phyloP scores from a whole-genome alignment of 2,888 invertebrate genomes.

The Homarus gammarus region DNA sequence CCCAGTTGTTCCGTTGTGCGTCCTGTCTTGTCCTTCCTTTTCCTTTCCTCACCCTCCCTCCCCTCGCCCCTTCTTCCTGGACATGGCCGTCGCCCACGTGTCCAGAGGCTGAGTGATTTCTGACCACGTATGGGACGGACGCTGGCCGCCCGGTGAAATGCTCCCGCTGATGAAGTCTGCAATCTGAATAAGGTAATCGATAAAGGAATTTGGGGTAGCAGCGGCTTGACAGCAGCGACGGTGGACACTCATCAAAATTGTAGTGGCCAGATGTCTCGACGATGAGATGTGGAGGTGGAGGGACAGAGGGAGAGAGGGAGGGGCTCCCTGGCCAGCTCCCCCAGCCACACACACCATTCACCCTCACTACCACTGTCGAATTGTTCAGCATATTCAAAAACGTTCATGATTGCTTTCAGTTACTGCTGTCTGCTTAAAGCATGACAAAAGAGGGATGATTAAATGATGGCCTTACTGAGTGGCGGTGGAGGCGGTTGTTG shows the following conservation, averaged over 20 bases:
- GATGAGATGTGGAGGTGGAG: conserved; percentile 43
- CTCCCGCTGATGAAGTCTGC: conserved; percentile 61
- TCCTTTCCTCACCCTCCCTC: background rate
- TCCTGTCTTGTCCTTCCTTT: background rate
- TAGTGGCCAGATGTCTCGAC: conserved; percentile 60
- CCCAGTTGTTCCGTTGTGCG: no score
- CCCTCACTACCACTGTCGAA: no score
- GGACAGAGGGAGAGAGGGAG: conserved; percentile 1
- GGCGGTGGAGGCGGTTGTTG: conserved; percentile 13
- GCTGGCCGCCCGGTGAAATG: conserved; percentile 32
- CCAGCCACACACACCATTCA: no score
- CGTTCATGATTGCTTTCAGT: no score
- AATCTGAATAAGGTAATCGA: conserved; percentile 70
- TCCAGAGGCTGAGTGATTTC: conserved; percentile 53
- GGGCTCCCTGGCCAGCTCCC: no score
- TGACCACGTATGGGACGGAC: conserved; percentile 34
- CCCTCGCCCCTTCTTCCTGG: background rate
- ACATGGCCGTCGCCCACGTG: conserved; percentile 6
- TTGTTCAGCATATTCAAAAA: no score
- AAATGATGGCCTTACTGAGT: no score
- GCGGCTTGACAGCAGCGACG: conserved; percentile 55
- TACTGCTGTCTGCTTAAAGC: no score
- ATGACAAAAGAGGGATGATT: no score
- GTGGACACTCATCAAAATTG: conserved; percentile 71
- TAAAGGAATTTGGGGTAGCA: conserved; percentile 63